These are phyloP conservation scores for Drosophila sordidula DNA, from an alignment of 2,888 invertebrate genomes.

Conservation along the genomic window DNA sequence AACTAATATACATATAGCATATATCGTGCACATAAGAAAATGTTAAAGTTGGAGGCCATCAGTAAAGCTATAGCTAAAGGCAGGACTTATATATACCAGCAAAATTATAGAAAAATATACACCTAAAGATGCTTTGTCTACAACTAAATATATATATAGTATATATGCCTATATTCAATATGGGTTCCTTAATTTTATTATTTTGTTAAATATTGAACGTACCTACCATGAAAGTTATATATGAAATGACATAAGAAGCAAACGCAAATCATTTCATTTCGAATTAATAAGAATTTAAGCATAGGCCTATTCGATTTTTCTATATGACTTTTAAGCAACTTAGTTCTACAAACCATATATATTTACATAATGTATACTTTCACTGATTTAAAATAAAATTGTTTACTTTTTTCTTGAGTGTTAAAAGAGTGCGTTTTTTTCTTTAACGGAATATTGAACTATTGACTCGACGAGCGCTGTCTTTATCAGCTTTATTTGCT, in stretches of 20 bases:
- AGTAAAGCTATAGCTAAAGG: constrained; percentile 22
- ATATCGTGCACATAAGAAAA: constrained; percentile 13
- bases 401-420: constrained; percentile 62
- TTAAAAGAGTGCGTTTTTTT: constrained; percentile 22
- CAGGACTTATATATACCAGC: constrained; percentile 43
- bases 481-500: background rate
- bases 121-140: constrained; percentile 59
- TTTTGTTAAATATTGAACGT: constrained; percentile 50
- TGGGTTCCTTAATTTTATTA: constrained; percentile 56
- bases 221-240: constrained; percentile 33
- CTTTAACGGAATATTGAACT: too few relatives aligned
- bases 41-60: constrained; percentile 33
- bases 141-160: constrained; percentile 31
- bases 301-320: constrained; percentile 44
- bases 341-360: constrained; percentile 52
- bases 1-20: constrained; percentile 8
- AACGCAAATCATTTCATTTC: constrained; percentile 62
- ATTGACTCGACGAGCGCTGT: background rate
- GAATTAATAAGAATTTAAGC: constrained; percentile 54
- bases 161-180: constrained; percentile 30
- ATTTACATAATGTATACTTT: constrained; percentile 60
- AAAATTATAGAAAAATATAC: constrained; percentile 50
- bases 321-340: constrained; percentile 67
- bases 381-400: constrained; percentile 73
- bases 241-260: constrained; percentile 11